Base-by-base conservation (phyloP, 2,113 vertebrate genomes). In the Monopterus albus region DNA sequence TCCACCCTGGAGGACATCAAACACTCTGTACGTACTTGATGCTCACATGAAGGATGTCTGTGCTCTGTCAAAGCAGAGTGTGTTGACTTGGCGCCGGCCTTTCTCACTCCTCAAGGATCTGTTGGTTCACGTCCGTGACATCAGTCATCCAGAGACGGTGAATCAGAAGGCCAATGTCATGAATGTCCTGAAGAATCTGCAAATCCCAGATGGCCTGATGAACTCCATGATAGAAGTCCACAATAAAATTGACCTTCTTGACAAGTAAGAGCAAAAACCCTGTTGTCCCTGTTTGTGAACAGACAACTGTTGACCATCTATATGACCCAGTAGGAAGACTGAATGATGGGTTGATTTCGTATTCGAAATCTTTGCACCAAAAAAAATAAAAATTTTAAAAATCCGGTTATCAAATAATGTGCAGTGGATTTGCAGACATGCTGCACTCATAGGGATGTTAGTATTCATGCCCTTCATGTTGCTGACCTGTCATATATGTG, bases 1-100 rank as follows among this genome's bases (percentile, higher is more conserved):
- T 95, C 97, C 75, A 98, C 97, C 0, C 84, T 99, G 71, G 95
- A 98, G 31, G 97, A 99, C 11, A 95, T 98, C 17, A 93, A 89
- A 10, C 93, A 93, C 56, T 95, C 97, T 0, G 97, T 98, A 90
- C 53, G 94, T 87, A 51, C 21, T 38, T 2, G 5, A 4, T 1
- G 13, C 20, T 63, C 3, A n/a, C 7, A 3, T 31, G 2, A 11
- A 7, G 1, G 4, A 5, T 25, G 20, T 28, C 8, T 47, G 26
- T 31, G 52, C 14, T 29, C 3, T 33, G 5, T 29, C 49, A 18
- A 17, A 31, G 26, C 7, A n/a, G 26, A 29, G 31, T 17, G 12
- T 23, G 29, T 4, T 60, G 26, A 78, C 46, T 20, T 6, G 1
- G 3, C 21, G 23, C 20, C 63, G 0, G 2, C 38, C 2, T 46